Evolutionary conservation across 2,113 vertebrate species (phyloP).

Genomic region (Paradoxurus hermaphroditus): DNA sequence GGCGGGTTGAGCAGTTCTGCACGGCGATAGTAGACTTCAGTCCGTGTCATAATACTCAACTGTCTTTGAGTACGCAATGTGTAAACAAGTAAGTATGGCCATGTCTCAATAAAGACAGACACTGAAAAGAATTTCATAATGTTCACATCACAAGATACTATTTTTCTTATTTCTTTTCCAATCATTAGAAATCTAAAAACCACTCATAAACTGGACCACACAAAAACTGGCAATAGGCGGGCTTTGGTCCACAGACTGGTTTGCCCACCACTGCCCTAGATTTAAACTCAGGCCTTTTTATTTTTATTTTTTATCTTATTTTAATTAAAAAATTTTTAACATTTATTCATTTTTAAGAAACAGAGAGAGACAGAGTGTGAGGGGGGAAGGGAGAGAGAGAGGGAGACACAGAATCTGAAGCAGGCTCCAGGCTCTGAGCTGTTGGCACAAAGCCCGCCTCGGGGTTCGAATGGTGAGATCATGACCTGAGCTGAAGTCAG

Average conservation of each 20-base stretch:
- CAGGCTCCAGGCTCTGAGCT: too few species aligned
- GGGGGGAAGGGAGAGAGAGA: too few species aligned
- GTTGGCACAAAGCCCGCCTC: too few species aligned
- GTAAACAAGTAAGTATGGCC: not conserved
- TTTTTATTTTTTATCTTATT: not conserved
- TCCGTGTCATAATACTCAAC: not conserved
- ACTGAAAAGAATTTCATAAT: not conserved
- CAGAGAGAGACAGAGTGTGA: too few species aligned
- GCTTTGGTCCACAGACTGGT: not conserved
- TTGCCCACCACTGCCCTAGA: not conserved
- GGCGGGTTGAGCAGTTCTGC: not conserved
- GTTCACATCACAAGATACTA: not conserved
- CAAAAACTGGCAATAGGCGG: not conserved
- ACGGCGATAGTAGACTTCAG: not conserved
- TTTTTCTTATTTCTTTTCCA: not conserved
- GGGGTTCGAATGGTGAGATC: too few species aligned
- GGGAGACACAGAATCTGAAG: too few species aligned
- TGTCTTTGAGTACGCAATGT: not conserved
- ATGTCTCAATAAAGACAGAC: not conserved
- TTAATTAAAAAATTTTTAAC: too few species aligned
- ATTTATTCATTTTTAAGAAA: too few species aligned
- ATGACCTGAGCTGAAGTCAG: too few species aligned
- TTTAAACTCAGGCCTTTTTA: not conserved
- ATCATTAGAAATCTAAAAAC: not conserved
- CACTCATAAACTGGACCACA: not conserved